Percentiles rank a stretch among this genome's conserved stretches.
Evolutionary conservation across 2,797 vertebrate species (phyloP).

Genomic region (Euthynnus affinis): DNA sequence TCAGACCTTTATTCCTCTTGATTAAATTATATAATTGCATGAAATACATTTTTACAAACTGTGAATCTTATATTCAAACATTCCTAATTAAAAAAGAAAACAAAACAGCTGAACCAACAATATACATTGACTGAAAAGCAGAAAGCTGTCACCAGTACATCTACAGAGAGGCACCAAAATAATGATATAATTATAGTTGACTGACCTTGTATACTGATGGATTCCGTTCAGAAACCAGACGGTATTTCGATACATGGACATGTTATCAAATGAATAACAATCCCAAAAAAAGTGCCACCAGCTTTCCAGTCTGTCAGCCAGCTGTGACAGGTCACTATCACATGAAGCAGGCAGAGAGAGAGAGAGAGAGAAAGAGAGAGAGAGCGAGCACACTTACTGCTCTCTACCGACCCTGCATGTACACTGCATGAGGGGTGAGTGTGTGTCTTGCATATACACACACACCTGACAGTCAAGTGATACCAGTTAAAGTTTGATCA

Average conservation of each 20-base stretch:
- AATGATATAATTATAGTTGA: slow-evolving; percentile 9
- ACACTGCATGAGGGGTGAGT: too few species aligned
- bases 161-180: slow-evolving; percentile 2
- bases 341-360: slow-evolving; percentile 16
- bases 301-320: slow-evolving; percentile 10
- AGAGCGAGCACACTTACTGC: slow-evolving; percentile 43
- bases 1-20: slow-evolving; percentile 34
- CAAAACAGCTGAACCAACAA: background rate
- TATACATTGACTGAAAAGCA: background rate
- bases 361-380: background rate
- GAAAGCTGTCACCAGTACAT: slow-evolving; percentile 1
- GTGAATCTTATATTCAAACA: background rate
- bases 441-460: background rate
- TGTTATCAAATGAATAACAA: slow-evolving; percentile 50
- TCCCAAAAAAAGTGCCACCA: slow-evolving; percentile 6
- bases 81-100: too few species aligned
- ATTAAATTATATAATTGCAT: slow-evolving; percentile 1
- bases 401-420: slow-evolving; percentile 46
- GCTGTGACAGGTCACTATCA: slow-evolving; percentile 54
- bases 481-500: background rate
- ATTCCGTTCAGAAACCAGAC: slow-evolving; percentile 87
- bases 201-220: slow-evolving; percentile 85
- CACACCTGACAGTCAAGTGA: background rate
- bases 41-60: slow-evolving; percentile 1
- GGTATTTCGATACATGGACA: slow-evolving; percentile 84